Evolutionary conservation across 2,888 invertebrate species (phyloP).

Genomic region (Ormia ochracea): DNA sequence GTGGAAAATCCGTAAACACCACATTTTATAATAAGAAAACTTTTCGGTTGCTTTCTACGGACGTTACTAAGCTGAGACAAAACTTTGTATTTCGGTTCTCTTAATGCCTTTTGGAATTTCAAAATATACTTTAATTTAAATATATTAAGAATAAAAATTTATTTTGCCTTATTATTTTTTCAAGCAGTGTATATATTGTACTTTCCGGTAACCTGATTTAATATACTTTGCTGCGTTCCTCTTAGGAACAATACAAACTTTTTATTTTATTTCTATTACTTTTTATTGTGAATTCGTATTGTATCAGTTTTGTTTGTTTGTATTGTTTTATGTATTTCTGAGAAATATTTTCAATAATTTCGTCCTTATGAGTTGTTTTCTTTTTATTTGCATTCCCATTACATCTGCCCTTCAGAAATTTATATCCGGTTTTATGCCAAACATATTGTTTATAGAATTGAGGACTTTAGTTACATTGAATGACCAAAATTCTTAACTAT

Average conservation of each 20-base stretch:
- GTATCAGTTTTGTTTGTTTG: background rate
- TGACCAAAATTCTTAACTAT: constrained; percentile 35
- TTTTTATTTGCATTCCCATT: constrained; percentile 18
- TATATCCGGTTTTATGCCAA: background rate
- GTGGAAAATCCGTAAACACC: background rate
- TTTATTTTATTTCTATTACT: background rate
- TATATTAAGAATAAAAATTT: too few relatives aligned
- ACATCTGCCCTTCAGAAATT: background rate
- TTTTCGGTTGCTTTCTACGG: too few relatives aligned
- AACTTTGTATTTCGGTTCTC: too few relatives aligned
- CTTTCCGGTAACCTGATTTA: too few relatives aligned
- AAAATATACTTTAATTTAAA: too few relatives aligned
- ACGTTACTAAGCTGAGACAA: too few relatives aligned
- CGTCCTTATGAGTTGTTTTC: background rate
- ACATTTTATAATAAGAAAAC: background rate
- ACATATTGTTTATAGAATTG: constrained; percentile 19
- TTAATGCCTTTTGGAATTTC: too few relatives aligned
- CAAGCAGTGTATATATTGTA: too few relatives aligned
- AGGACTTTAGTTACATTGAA: constrained; percentile 41
- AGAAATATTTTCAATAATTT: background rate
- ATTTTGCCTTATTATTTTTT: too few relatives aligned
- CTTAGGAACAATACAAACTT: background rate
- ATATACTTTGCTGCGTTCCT: too few relatives aligned
- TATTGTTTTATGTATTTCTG: background rate
- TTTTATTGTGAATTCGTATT: constrained; percentile 31